These are phyloP conservation scores for Rhopalosiphum maidis DNA, from an alignment of 1,140 invertebrate genomes.

Conservation along the genomic window DNA sequence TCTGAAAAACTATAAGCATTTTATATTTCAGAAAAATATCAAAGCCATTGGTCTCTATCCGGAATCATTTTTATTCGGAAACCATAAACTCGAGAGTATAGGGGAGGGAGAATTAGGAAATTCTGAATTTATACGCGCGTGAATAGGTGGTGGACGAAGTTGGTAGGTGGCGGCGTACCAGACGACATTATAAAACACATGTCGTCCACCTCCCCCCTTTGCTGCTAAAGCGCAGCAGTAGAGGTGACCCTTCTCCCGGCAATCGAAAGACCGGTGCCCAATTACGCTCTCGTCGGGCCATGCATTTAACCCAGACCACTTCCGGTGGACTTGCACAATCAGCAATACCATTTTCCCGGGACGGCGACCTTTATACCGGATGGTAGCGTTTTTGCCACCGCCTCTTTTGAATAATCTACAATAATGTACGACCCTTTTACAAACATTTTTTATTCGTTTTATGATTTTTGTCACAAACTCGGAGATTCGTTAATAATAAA, in stretches of 20 bases:
- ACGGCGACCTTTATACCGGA: neutral
- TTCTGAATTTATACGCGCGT: neutral
- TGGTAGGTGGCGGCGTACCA: neutral
- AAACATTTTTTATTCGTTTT: constrained; percentile 11
- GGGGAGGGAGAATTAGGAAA: neutral
- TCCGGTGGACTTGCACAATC: constrained; percentile 29
- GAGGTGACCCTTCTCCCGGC: neutral
- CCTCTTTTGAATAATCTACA: neutral
- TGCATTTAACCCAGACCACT: constrained; percentile 10
- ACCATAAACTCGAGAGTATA: constrained; percentile 13
- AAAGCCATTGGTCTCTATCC: neutral
- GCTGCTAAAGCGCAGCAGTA: neutral
- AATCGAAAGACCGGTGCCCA: constrained; percentile 25
- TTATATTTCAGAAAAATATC: neutral
- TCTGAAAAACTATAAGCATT: neutral
- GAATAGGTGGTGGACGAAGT: neutral
- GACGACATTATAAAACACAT: constrained; percentile 42
- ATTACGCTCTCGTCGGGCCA: constrained; percentile 17
- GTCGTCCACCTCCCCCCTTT: neutral
- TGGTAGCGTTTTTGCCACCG: neutral
- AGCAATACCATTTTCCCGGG: neutral
- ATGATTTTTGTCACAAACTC: constrained; percentile 1
- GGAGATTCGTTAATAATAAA: neutral
- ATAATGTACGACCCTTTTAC: constrained; percentile 1
- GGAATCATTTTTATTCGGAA: neutral